Evolutionary conservation across 2,888 invertebrate genomes (phyloP).

Genomic region (Luffia ferchaultella): DNA sequence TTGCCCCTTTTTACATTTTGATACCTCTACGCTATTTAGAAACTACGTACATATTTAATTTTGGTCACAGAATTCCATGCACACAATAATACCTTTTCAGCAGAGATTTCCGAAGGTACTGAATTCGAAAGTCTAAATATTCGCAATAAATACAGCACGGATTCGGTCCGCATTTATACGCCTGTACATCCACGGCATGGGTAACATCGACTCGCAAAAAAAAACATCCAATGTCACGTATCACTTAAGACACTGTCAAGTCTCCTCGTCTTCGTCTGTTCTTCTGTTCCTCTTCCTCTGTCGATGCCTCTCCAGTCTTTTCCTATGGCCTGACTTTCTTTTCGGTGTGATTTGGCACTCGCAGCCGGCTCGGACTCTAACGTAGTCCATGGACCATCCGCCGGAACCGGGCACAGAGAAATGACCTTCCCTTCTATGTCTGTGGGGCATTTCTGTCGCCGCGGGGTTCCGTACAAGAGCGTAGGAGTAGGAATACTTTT

Average conservation of each 20-base stretch:
- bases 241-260: constrained; percentile 29
- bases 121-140: no score
- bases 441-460: constrained; percentile 42
- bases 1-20: no score
- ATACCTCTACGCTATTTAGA: background rate
- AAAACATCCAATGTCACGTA: background rate
- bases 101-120: background rate
- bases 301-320: constrained; percentile 34
- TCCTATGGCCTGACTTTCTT: constrained; percentile 38
- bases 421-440: constrained; percentile 41
- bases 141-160: background rate
- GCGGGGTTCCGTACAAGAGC: constrained; percentile 75
- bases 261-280: constrained; percentile 39
- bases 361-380: constrained; percentile 84
- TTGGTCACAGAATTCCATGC: background rate
- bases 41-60: background rate
- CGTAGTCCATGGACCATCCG: constrained; percentile 83
- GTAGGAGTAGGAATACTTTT: constrained; percentile 85
- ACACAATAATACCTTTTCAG: background rate
- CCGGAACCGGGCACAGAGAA: constrained; percentile 61
- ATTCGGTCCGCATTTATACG: background rate
- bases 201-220: background rate
- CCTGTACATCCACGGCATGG: background rate
- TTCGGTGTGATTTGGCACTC: constrained; percentile 78
- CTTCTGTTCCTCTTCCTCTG: constrained; percentile 40